Evolutionary conservation across 1,140 invertebrate genomes (phyloP).

Genomic region (Drosophila fuyamai): DNA sequence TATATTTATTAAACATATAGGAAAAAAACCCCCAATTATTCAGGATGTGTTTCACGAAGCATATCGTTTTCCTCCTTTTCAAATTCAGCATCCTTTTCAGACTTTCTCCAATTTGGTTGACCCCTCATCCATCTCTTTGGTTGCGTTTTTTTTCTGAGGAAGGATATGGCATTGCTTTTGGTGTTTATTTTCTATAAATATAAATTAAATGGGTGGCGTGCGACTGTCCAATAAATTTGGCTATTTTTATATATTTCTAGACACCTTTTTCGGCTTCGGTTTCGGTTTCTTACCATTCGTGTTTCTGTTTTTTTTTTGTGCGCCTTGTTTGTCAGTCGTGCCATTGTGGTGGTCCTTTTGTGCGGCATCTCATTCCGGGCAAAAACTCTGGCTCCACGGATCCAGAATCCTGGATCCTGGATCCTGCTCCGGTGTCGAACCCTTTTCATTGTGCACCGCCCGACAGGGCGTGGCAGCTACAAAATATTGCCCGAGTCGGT

Average conservation of each 20-base stretch:
- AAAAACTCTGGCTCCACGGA: conserved; percentile 1
- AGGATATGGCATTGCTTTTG: conserved; percentile 31
- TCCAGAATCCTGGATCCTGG: conserved; percentile 1
- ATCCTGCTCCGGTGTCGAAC: conserved; percentile 55
- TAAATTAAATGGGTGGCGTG: conserved; percentile 83
- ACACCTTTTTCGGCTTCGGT: conserved; percentile 60
- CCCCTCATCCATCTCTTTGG: conserved; percentile 7
- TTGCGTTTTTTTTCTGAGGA: not conserved
- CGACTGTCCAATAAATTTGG: conserved; percentile 82
- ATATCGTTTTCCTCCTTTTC: not conserved
- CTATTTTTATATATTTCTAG: conserved; percentile 72
- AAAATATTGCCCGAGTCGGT: conserved; percentile 43
- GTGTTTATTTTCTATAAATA: conserved; percentile 80
- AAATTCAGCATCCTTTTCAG: not conserved
- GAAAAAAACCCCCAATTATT: not conserved
- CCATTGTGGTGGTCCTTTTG: conserved; percentile 64
- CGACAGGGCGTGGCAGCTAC: conserved; percentile 23
- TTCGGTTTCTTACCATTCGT: conserved; percentile 11
- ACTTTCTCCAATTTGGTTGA: not conserved
- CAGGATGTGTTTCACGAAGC: not conserved
- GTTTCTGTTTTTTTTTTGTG: conserved; percentile 27
- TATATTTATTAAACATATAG: not conserved
- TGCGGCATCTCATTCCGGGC: conserved; percentile 53
- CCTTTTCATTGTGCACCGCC: conserved; percentile 67
- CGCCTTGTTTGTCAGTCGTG: conserved; percentile 16